phyloP scores from a whole-genome alignment of 2,113 vertebrate genomes.

The Oceanodroma tethys region DNA sequence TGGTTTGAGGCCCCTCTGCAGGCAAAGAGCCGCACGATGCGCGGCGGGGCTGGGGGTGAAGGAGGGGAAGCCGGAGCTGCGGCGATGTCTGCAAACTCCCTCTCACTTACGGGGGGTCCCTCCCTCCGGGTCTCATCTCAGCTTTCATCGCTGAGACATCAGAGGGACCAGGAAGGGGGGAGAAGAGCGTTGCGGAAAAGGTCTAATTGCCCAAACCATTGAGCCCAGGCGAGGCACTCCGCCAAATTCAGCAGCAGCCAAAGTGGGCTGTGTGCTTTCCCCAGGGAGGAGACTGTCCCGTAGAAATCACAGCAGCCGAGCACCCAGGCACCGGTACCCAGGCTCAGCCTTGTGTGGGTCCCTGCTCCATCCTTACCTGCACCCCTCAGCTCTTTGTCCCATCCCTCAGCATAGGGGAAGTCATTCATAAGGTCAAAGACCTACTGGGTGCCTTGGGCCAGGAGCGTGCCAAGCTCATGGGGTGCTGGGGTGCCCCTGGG shows the following conservation, averaged over 20 bases:
- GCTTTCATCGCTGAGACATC: not conserved
- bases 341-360: not conserved
- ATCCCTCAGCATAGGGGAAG: accelerated
- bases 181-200: accelerated
- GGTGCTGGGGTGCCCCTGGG: not conserved
- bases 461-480: accelerated
- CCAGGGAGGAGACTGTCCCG: no score
- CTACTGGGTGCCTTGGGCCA: accelerated
- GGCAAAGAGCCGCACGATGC: not conserved
- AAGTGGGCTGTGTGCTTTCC: not conserved
- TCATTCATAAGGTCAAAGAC: not conserved
- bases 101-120: not conserved
- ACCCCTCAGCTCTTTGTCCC: not conserved
- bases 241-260: not conserved
- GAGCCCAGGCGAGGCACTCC: not conserved
- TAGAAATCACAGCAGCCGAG: not conserved
- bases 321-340: not conserved
- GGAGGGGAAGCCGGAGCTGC: not conserved
- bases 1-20: not conserved
- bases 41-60: not conserved
- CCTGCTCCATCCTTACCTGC: not conserved
- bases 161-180: not conserved
- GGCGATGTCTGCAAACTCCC: not conserved
- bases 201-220: not conserved
- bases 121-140: not conserved